phyloP scores from a whole-genome alignment of 1,140 invertebrate genomes.

The Zaprionus inermis region DNA sequence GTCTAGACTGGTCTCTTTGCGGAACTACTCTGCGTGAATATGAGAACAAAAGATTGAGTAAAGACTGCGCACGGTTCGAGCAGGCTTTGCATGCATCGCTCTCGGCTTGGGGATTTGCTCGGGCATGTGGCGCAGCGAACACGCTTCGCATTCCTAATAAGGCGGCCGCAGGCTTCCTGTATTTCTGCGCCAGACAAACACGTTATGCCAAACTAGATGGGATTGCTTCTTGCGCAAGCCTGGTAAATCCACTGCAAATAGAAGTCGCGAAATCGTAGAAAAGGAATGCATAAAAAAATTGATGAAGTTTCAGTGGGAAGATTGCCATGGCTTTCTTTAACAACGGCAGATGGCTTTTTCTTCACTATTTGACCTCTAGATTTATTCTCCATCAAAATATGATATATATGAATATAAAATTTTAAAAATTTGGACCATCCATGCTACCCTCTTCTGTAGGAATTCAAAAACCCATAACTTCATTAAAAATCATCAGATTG shows the following conservation, averaged over 20 bases:
- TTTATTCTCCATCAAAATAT: too few relatives aligned
- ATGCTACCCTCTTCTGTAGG: too few relatives aligned
- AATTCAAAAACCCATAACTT: too few relatives aligned
- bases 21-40: not conserved
- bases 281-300: not conserved
- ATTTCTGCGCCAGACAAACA: not conserved
- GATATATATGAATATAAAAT: too few relatives aligned
- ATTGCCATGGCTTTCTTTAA: not conserved
- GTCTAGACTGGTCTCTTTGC: conserved; percentile 31
- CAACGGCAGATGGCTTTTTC: too few relatives aligned
- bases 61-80: not conserved
- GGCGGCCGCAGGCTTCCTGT: conserved; percentile 12
- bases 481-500: too few relatives aligned
- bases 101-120: conserved; percentile 57
- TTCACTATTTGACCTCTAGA: too few relatives aligned
- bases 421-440: too few relatives aligned
- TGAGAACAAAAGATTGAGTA: too few relatives aligned
- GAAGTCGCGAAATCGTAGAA: not conserved
- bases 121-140: conserved; percentile 51
- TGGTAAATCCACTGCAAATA: not conserved
- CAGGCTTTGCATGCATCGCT: conserved; percentile 38
- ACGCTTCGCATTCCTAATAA: conserved; percentile 74
- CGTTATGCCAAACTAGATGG: not conserved
- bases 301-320: not conserved
- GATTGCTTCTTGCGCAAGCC: not conserved